Percentiles rank a stretch among this genome's conserved stretches.
Conservation (phyloP, 2,797 vertebrate genomes). For the Cuniculus paca region DNA sequence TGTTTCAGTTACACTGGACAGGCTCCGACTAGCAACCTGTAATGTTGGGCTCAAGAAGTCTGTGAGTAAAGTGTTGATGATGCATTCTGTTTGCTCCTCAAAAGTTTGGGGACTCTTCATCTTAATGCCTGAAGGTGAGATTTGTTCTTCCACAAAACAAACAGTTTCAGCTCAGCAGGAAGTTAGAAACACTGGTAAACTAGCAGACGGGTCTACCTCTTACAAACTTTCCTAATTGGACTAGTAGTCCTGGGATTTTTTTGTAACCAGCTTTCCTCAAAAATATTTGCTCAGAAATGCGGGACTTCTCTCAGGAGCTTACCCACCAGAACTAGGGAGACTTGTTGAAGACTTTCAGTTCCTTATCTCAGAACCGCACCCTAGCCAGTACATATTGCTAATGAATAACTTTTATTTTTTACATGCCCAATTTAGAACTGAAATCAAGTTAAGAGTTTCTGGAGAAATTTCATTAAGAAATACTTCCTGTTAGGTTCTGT, state of each 20-base stretch:
- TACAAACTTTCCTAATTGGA: neutral
- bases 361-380: slow-evolving; percentile 44
- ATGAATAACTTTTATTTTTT: slow-evolving; percentile 67
- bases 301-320: neutral
- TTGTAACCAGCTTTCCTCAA: slow-evolving; percentile 7
- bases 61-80: slow-evolving; percentile 71
- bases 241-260: neutral
- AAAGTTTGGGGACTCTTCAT: slow-evolving; percentile 80
- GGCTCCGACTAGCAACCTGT: rapidly evolving
- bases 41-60: neutral
- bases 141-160: slow-evolving; percentile 43
- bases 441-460: slow-evolving; percentile 60
- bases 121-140: slow-evolving; percentile 13
- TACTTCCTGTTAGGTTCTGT: slow-evolving; percentile 58
- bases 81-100: slow-evolving; percentile 79
- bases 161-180: slow-evolving; percentile 39
- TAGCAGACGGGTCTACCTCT: neutral
- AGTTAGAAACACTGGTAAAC: slow-evolving; percentile 10
- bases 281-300: neutral
- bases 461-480: slow-evolving; percentile 64
- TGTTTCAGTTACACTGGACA: rapidly evolving
- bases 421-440: neutral
- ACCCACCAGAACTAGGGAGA: neutral
- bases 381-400: neutral
- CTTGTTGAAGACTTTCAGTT: slow-evolving; percentile 48